Evolutionary conservation across 2,888 invertebrate species (phyloP), one percentile per base, ranked within the genome.

Genomic region (Molorchus minor): DNA sequence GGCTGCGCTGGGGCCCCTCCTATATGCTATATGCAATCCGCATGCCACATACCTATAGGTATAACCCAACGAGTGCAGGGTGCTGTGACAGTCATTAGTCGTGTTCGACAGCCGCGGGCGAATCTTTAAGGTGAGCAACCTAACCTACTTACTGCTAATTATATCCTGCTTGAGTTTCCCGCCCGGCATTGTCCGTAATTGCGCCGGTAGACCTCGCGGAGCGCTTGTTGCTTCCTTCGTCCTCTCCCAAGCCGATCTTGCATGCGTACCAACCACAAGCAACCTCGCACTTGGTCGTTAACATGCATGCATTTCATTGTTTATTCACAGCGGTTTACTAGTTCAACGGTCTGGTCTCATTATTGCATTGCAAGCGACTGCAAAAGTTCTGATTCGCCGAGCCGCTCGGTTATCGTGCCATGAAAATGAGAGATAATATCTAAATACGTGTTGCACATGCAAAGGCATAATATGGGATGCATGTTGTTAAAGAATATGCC

Each of bases 1-100:
- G 84, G 81, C 84, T 85, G 84, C 84, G 85, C 85, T 83, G 82
- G 83, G 77, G 78, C 78, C 79, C 80, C 80, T 79, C 79, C 80
- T 79, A 79, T 80, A 79, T 80, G 79, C 78, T 79, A 79, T 80
- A 79, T 80, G 80, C 80, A 80, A 79, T 80, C 79, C 79, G 79
- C 80, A 80, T 77, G 78, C 76, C 79, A 79, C 77, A 79, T 79
- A 79, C 80, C 79, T 78, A 78, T 79, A 80, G 79, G 79, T 80
- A 80, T 78, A 77, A 75, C 73, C 73, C 75, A 74, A 76, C 74
- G 76, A 78, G 78, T 79, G 77, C 76, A 78, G 78, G 79, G 77
- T 76, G 77, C 73, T 77, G 79, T 79, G 79, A 79, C 79, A 79
- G 77, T 79, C 79, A 80, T 80, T 80, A 80, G 79, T 80, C 77